phyloP scores from a whole-genome alignment of 2,888 invertebrate genomes.

The Euspilapteryx auroguttella region DNA sequence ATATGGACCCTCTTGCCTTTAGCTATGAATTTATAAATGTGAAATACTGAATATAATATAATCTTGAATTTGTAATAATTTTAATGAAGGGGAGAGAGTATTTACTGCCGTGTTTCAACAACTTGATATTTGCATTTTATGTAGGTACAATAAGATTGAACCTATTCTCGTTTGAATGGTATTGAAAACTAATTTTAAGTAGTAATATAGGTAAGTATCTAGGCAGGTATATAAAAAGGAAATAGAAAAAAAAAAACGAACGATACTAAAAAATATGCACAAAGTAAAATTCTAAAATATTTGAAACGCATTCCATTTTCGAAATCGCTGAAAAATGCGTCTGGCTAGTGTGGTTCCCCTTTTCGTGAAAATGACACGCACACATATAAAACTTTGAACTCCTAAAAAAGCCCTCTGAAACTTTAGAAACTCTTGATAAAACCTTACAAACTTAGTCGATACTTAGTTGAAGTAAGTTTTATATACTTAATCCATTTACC shows the following conservation, averaged over 20 bases:
- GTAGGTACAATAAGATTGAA: not conserved
- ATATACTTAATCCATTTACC: constrained; percentile 29
- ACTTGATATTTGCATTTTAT: constrained; percentile 3
- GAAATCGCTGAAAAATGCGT: too few relatives aligned
- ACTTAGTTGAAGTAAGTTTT: constrained; percentile 2
- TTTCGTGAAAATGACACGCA: constrained; percentile 19
- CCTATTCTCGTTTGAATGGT: constrained; percentile 1
- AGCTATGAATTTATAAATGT: constrained; percentile 41
- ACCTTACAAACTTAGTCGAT: too few relatives aligned
- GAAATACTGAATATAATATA: constrained; percentile 40
- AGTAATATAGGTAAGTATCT: too few relatives aligned
- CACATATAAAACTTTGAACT: constrained; percentile 1
- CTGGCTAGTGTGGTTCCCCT: constrained; percentile 37
- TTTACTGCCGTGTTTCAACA: not conserved
- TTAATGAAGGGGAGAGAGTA: constrained; percentile 21
- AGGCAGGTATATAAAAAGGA: too few relatives aligned
- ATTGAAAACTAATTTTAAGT: too few relatives aligned
- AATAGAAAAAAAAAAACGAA: too few relatives aligned
- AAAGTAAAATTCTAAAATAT: too few relatives aligned
- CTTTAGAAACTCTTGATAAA: too few relatives aligned
- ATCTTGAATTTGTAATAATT: too few relatives aligned
- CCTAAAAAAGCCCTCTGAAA: too few relatives aligned
- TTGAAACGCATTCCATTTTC: too few relatives aligned
- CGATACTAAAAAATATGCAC: too few relatives aligned
- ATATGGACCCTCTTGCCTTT: constrained; percentile 38